Evolutionary conservation across 2,113 vertebrate genomes (phyloP).

Genomic region (Muntiacus reevesi): DNA sequence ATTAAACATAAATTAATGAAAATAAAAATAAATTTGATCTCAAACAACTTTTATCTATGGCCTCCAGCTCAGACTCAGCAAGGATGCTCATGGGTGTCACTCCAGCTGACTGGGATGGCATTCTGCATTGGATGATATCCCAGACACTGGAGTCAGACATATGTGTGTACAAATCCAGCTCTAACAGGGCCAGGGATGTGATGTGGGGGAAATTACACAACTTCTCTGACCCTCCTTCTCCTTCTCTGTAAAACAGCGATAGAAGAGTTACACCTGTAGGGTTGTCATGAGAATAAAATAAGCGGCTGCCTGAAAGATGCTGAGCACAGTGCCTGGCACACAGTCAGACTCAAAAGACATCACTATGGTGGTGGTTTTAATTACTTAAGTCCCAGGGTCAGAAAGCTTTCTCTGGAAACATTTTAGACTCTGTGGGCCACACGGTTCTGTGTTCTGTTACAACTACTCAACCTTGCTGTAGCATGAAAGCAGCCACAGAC

Average conservation of each 20-base stretch:
- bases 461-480: too few relatives aligned
- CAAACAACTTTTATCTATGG: neutral
- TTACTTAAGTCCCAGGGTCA: neutral
- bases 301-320: neutral
- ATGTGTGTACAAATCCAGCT: neutral
- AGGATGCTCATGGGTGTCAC: neutral
- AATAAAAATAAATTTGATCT: neutral
- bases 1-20: neutral
- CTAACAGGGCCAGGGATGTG: neutral
- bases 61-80: neutral
- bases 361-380: neutral
- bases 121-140: neutral
- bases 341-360: neutral
- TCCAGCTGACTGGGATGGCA: fast-evolving
- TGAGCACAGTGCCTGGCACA: neutral
- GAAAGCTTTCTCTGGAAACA: neutral
- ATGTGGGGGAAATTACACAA: neutral
- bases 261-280: neutral
- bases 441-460: neutral
- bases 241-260: neutral
- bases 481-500: neutral
- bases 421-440: neutral
- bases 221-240: neutral
- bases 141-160: neutral
- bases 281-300: neutral